Percentiles rank a stretch among this genome's conserved stretches.
phyloP scores from a whole-genome alignment of 1,140 invertebrate genomes.

The Danaus plexippus region DNA sequence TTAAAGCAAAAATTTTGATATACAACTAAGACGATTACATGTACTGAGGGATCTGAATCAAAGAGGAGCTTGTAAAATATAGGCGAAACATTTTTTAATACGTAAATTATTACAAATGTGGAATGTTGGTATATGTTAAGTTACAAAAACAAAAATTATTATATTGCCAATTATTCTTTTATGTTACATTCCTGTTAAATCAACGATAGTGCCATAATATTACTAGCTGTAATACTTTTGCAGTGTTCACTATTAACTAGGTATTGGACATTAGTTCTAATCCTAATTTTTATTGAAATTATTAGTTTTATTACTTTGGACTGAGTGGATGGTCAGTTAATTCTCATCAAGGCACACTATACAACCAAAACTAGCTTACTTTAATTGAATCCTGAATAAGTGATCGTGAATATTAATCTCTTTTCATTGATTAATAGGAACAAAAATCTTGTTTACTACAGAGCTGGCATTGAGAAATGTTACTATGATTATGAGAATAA shows the following conservation, averaged over 20 bases:
- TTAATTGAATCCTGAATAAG: too few relatives aligned
- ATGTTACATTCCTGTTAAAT: conserved; percentile 11
- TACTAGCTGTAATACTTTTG: conserved; percentile 21
- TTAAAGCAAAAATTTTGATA: conserved; percentile 17
- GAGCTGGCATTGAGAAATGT: too few relatives aligned
- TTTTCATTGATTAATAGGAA: neutral
- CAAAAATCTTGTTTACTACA: neutral
- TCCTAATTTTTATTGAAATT: conserved; percentile 17
- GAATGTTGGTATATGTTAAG: conserved; percentile 43
- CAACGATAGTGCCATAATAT: conserved; percentile 10
- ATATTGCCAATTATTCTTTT: too few relatives aligned
- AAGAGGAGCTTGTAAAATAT: conserved; percentile 20
- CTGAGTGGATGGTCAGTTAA: conserved; percentile 50
- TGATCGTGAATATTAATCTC: too few relatives aligned
- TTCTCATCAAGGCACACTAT: conserved; percentile 47
- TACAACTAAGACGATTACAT: conserved; percentile 12
- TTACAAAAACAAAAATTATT: too few relatives aligned
- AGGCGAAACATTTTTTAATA: conserved; percentile 19
- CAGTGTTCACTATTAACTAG: conserved; percentile 19
- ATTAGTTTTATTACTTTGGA: conserved; percentile 35
- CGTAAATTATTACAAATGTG: conserved; percentile 43
- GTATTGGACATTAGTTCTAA: conserved; percentile 25
- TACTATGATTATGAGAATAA: too few relatives aligned
- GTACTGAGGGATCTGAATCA: conserved; percentile 9
- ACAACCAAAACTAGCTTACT: conserved; percentile 13